Evolutionary conservation across 2,797 vertebrate genomes (phyloP).

Genomic region (Takifugu ocellatus): DNA sequence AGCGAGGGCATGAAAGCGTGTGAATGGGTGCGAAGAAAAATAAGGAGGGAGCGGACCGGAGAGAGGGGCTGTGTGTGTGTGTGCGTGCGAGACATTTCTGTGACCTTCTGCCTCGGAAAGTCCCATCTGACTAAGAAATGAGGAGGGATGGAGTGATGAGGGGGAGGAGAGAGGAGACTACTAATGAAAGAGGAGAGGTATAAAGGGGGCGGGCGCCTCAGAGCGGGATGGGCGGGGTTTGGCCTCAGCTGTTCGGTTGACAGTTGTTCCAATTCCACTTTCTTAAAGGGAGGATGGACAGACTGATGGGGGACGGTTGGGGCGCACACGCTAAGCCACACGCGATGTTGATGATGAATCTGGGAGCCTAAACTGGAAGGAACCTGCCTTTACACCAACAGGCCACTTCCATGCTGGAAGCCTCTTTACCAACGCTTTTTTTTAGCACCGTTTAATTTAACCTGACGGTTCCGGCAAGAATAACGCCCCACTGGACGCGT

Average conservation of each 20-base stretch:
- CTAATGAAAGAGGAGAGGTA: constrained; percentile 63
- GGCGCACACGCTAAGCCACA: constrained; percentile 5
- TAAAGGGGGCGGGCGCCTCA: constrained; percentile 24
- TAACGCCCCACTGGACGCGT: constrained; percentile 4
- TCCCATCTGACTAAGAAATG: constrained; percentile 72
- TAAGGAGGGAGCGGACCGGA: constrained; percentile 3
- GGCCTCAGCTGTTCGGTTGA: constrained; percentile 54
- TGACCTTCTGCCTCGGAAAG: constrained; percentile 71
- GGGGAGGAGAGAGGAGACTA: constrained; percentile 61
- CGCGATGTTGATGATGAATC: constrained; percentile 14
- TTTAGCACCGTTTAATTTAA: constrained; percentile 27
- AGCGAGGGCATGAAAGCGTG: constrained; percentile 22
- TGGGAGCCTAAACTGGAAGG: constrained; percentile 28
- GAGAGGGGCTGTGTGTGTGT: constrained; percentile 32
- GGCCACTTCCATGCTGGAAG: constrained; percentile 10
- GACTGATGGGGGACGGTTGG: background rate
- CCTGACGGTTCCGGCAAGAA: constrained; percentile 10
- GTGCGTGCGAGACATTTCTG: constrained; percentile 50
- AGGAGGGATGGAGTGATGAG: constrained; percentile 63
- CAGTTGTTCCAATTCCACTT: constrained; percentile 42
- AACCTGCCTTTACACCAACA: constrained; percentile 15
- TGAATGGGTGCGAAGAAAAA: constrained; percentile 12
- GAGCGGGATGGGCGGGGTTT: constrained; percentile 30
- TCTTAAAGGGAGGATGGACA: constrained; percentile 27
- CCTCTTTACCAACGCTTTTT: constrained; percentile 48